Base-by-base conservation (phyloP, 2,797 vertebrate species). In the Poecilia velifera region DNA sequence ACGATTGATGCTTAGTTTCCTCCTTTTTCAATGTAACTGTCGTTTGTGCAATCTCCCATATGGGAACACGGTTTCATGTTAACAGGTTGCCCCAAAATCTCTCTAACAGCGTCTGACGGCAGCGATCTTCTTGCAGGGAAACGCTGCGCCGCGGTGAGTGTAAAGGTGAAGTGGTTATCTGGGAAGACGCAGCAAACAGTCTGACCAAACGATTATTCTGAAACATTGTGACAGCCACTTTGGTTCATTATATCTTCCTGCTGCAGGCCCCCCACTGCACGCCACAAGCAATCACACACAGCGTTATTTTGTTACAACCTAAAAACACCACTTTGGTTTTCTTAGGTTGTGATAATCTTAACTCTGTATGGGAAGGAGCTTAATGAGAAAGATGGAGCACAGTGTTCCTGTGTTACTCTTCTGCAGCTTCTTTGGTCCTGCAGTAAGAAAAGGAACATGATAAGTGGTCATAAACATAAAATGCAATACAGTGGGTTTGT, bases 211-310 rank as follows among this genome's bases (percentile, higher is more conserved):
- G 39, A 53, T 71, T 72, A 45, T 18, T 55, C 66, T 71, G 41
- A 77, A 72, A 71, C n/a, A 12, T 20, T 77, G n/a, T 71, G 36
- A 57, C 76, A 57, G 16, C 75, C 59, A 16, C 31, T 76, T 76
- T 36, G 31, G 22, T 55, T 74, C 49, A 55, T 55, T 41, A 22
- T 41, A 18, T 55, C 51, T 74, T 41, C 36, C 49, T 68, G 20
- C 10, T n/a, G 66, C 39, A 68, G 59, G 20, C 66, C 39, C 39
- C 64, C 64, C 64, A 41, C 36, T 68, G 36, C 39, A 68, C 4
- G 66, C 66, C 66, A 68, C 66, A 12, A 68, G 66, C 66, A 68
- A 68, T 68, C 36, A 34, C 31, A 8, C 4, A 36, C 36, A 53
- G 22, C 9, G 12, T 51, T 51, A 8, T 28, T 55, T n/a, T 74